Evolutionary conservation across 2,797 vertebrate species (phyloP), one percentile per base, ranked within the genome.

Genomic region (Brachyrhaphis roseni): DNA sequence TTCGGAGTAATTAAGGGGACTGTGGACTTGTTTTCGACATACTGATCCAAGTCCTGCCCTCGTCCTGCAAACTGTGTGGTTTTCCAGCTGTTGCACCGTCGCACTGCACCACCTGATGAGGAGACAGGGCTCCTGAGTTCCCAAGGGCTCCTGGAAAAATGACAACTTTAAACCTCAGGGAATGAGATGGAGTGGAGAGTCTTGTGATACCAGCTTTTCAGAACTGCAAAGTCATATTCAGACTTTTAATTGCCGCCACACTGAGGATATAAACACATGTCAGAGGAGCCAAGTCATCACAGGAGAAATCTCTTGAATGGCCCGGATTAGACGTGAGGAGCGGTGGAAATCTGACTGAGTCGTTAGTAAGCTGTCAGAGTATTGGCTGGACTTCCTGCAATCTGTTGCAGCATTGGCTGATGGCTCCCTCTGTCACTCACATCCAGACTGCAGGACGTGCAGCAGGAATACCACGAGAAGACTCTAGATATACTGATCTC

Each of bases 91-190:
- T 93, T 93, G 85, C 90, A 79, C 84, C 91, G 93, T 89, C 92
- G 90, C 93, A 93, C 89, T 94, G 93, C 93, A 91, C 92, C 92
- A 94, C 91, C 94, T 93, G 92, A 93, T 86, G 89, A 79, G 90
- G 87, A 55, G 84, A 79, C 76, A 34, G 59, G 86, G 75, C 43
- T 51, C 31, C 82, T 77, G 84, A 86, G 78, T 41, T 43, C 20
- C 20, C 10, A 12, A 43, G 28, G n/a, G n/a, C 75, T 77, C 80
- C 82, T 87, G 84, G 86, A 76, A 86, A 72, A 76, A 78, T 76
- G 85, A 89, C 86, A 90, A 76, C 79, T 74, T 76, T 31, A 55
- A 47, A 74, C 71, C 76, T 72, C 18, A 1, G 80, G 75, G 82
- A 83, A 73, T 80, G 77, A 57, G 55, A 46, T 74, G 57, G 62